These are phyloP conservation scores for Chlorospingus flavigularis DNA, from an alignment of 2,797 vertebrate species.

Conservation along the genomic window DNA sequence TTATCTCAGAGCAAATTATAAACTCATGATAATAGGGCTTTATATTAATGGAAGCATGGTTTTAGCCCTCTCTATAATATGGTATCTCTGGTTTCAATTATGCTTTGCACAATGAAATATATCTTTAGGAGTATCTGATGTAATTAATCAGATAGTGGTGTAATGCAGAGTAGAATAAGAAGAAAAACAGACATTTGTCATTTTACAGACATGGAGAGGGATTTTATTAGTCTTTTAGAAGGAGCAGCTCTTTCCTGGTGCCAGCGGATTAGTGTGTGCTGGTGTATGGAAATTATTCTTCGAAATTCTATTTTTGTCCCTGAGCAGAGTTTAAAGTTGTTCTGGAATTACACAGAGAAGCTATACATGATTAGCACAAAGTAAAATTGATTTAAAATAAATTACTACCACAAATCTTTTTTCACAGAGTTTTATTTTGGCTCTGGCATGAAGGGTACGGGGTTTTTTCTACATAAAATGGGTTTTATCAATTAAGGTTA, in stretches of 20 bases:
- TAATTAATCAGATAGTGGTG: constrained; percentile 51
- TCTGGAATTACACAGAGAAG: constrained; percentile 43
- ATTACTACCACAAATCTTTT: constrained; percentile 36
- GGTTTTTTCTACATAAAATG: neutral
- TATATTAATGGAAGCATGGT: constrained; percentile 34
- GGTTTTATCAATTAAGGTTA: constrained; percentile 18
- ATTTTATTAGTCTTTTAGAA: constrained; percentile 35
- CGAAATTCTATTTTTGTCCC: constrained; percentile 43
- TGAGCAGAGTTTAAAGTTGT: constrained; percentile 35
- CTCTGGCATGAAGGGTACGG: neutral
- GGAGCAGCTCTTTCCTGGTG: constrained; percentile 15
- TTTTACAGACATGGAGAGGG: constrained; percentile 15
- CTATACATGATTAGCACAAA: constrained; percentile 46
- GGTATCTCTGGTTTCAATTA: constrained; percentile 57
- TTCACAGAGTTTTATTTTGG: constrained; percentile 27
- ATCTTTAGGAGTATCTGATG: constrained; percentile 27
- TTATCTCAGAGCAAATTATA: constrained; percentile 32
- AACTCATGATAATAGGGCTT: constrained; percentile 38
- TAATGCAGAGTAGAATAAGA: constrained; percentile 15
- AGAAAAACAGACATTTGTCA: neutral
- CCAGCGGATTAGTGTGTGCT: neutral
- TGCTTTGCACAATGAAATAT: neutral
- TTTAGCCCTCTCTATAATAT: constrained; percentile 8
- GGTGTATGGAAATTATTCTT: constrained; percentile 42
- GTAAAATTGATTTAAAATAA: constrained; percentile 60